Conservation (phyloP, 2,797 vertebrate species). For the Sitta carolinensis region DNA sequence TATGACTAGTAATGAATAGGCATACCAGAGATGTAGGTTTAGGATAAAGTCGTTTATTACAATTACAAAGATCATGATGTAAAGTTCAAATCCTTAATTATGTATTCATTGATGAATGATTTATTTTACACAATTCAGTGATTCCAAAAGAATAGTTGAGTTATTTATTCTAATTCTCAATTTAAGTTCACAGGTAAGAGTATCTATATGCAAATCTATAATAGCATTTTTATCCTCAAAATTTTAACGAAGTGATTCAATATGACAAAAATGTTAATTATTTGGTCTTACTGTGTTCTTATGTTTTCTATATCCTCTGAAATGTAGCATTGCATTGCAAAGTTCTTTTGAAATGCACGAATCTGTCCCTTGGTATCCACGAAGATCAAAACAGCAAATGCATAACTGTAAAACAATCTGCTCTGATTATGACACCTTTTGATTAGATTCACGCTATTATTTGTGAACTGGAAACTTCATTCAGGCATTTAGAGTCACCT, state of each 20-base stretch:
- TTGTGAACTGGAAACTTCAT: background rate
- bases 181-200: background rate
- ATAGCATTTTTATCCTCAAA: background rate
- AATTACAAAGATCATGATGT: background rate
- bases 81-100: background rate
- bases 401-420: background rate
- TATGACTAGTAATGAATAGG: background rate
- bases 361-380: background rate
- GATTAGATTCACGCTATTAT: background rate
- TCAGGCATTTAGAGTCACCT: background rate
- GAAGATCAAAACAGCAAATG: background rate
- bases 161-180: background rate
- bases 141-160: background rate
- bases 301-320: background rate
- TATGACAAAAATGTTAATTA: background rate
- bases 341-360: background rate
- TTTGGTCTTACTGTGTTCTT: background rate
- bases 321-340: background rate
- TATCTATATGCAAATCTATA: background rate
- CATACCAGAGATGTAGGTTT: background rate
- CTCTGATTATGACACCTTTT: background rate
- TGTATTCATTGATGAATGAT: background rate
- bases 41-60: background rate
- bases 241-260: background rate
- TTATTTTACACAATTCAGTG: background rate